Conservation (phyloP, 1,140 invertebrate genomes). For the Cotesia glomerata region DNA sequence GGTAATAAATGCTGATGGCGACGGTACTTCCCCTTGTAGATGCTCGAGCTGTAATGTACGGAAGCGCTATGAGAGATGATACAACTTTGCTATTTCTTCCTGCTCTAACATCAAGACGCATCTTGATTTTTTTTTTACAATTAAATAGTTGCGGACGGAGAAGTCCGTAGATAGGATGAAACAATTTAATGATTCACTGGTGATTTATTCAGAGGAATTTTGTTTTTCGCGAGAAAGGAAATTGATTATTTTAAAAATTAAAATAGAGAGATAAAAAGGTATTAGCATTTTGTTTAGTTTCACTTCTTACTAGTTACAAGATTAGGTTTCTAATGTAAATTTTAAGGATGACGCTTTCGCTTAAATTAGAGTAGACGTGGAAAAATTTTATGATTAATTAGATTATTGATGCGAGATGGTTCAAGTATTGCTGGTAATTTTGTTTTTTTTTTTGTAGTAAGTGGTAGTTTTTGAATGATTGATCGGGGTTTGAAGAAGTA, state of each 20-base stretch:
- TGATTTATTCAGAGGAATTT: too few species aligned
- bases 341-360: conserved; percentile 21
- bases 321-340: conserved; percentile 13
- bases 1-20: too few species aligned
- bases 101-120: not conserved
- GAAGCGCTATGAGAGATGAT: conserved; percentile 27
- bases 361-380: not conserved
- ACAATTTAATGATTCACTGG: too few species aligned
- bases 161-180: too few species aligned
- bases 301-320: not conserved
- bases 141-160: not conserved
- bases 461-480: too few species aligned
- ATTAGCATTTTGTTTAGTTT: conserved; percentile 1
- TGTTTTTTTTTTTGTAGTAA: too few species aligned
- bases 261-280: not conserved
- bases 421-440: too few species aligned
- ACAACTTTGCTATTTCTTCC: conserved; percentile 28
- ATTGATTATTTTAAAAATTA: not conserved
- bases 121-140: not conserved
- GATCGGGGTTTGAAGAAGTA: too few species aligned
- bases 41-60: conserved; percentile 15
- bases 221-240: too few species aligned
- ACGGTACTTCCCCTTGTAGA: not conserved
- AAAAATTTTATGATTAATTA: not conserved
- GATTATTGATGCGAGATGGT: not conserved